Evolutionary conservation across 2,113 vertebrate genomes (phyloP).

Genomic region (Nibea albiflora): DNA sequence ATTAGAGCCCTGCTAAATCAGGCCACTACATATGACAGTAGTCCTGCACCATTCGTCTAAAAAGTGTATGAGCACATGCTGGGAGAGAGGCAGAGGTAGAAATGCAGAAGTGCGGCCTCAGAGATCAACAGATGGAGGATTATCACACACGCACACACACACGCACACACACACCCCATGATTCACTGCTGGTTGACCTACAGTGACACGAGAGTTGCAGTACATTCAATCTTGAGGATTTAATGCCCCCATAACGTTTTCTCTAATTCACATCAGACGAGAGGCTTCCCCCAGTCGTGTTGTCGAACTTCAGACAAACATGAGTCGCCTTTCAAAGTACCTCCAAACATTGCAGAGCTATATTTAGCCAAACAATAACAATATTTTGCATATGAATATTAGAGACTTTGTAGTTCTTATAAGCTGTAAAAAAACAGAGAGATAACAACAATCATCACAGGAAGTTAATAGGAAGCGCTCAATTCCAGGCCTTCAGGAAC

Average conservation of each 20-base stretch:
- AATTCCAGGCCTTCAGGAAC: not conserved
- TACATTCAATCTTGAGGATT: conserved; percentile 31
- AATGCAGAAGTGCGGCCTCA: conserved; percentile 40
- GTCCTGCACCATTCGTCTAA: not conserved
- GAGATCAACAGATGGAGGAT: conserved; percentile 83
- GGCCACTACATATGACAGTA: not conserved
- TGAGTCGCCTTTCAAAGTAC: too few species aligned
- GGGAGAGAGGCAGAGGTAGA: conserved; percentile 3
- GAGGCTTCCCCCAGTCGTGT: not conserved
- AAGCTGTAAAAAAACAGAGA: not conserved
- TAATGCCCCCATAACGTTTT: not conserved
- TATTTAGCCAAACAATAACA: not conserved
- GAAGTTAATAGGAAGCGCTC: not conserved
- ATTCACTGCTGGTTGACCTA: conserved; percentile 38
- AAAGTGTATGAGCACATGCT: not conserved
- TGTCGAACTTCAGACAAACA: too few species aligned
- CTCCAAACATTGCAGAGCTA: not conserved
- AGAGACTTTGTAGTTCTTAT: not conserved
- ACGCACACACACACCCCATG: not conserved
- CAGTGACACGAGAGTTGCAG: conserved; percentile 17
- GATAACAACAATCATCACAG: not conserved
- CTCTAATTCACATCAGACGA: not conserved
- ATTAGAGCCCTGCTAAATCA: not conserved
- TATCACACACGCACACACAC: conserved; percentile 48
- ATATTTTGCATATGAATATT: not conserved